Conservation (phyloP, 2,113 vertebrate species). For the Menura novaehollandiae region DNA sequence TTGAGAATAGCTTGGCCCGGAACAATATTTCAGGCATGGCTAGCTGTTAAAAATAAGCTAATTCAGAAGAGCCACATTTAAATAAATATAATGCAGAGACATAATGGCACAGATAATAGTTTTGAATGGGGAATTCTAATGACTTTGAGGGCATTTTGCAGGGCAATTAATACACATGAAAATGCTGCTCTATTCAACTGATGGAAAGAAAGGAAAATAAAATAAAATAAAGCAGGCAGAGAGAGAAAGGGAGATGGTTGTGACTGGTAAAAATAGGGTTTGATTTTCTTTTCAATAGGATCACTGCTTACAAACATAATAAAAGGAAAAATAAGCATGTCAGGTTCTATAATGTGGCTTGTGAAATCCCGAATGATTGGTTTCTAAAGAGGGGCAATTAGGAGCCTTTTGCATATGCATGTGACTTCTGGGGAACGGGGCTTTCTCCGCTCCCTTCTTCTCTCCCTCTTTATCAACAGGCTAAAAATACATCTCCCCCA, state of each 20-base stretch:
- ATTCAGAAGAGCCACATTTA: conserved; percentile 78
- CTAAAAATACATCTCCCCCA: conserved; percentile 49
- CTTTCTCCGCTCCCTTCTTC: conserved; percentile 31
- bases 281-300: conserved; percentile 79
- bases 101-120: conserved; percentile 82
- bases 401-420: conserved; percentile 76
- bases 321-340: conserved; percentile 77
- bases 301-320: conserved; percentile 80
- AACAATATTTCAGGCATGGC: conserved; percentile 75
- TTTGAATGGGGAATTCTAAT: conserved; percentile 81
- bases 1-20: conserved; percentile 64
- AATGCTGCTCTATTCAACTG: conserved; percentile 53
- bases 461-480: not conserved
- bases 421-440: conserved; percentile 46
- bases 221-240: conserved; percentile 16
- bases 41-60: conserved; percentile 80
- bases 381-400: conserved; percentile 79
- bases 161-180: conserved; percentile 79
- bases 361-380: conserved; percentile 76
- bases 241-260: conserved; percentile 54
- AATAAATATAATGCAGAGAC: conserved; percentile 81
- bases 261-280: conserved; percentile 75
- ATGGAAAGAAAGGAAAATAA: conserved; percentile 47
- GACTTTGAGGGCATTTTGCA: conserved; percentile 75
- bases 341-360: conserved; percentile 71